These are phyloP conservation scores for Nothoprocta perdicaria DNA, from an alignment of 2,113 vertebrate species.

Conservation along the genomic window DNA sequence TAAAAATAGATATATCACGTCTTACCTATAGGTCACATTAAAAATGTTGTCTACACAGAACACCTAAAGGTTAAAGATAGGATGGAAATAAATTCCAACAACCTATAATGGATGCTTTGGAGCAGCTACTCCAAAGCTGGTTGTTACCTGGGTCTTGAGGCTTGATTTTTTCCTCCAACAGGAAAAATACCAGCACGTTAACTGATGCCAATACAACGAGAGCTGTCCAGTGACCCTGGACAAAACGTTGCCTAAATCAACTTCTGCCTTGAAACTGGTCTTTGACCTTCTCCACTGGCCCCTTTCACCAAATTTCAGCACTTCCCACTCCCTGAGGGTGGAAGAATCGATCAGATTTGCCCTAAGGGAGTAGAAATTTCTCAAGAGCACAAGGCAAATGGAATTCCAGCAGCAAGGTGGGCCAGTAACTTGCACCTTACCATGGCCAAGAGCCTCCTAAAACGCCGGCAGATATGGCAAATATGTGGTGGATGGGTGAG, in stretches of 20 bases:
- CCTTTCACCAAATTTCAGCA: not conserved
- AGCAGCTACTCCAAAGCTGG: not conserved
- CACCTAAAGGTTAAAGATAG: not conserved
- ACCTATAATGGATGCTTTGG: accelerated
- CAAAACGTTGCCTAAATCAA: accelerated
- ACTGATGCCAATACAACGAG: not conserved
- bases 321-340: not conserved
- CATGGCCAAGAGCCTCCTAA: not conserved
- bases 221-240: not conserved
- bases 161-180: no score
- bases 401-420: not conserved
- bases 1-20: not conserved
- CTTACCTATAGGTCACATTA: not conserved
- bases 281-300: not conserved
- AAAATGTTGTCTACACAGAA: not conserved
- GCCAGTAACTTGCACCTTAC: not conserved
- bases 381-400: not conserved
- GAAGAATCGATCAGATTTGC: not conserved
- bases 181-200: accelerated
- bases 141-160: not conserved
- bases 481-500: no score
- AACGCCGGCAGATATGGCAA: accelerated
- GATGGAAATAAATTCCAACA: not conserved
- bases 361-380: accelerated
- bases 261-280: not conserved